Percentiles rank a stretch among this genome's conserved stretches.
Conservation (phyloP, 2,888 invertebrate genomes). For the Athetis lepigone region DNA sequence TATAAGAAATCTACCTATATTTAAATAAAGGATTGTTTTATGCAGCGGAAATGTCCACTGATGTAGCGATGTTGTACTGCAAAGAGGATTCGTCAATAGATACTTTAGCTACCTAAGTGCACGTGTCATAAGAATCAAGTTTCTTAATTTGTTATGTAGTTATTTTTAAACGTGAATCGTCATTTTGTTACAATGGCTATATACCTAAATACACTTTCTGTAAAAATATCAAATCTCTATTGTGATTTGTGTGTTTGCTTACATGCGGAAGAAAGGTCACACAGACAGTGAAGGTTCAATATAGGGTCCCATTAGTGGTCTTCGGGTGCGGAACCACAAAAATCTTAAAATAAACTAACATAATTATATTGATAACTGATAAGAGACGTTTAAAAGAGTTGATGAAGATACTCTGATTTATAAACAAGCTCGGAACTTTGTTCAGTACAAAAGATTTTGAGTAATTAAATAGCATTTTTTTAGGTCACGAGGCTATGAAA, state of each 20-base stretch:
- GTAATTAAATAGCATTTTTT: slow-evolving; percentile 71
- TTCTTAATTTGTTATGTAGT: too few relatives aligned
- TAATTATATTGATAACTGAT: slow-evolving; percentile 12
- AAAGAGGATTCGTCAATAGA: neutral
- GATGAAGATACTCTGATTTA: slow-evolving; percentile 20
- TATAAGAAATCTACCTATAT: slow-evolving; percentile 33
- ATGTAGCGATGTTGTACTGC: neutral
- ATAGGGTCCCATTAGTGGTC: too few relatives aligned
- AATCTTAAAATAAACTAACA: slow-evolving; percentile 20
- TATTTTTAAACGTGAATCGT: too few relatives aligned
- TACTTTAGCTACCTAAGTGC: neutral
- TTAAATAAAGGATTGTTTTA: slow-evolving; percentile 37
- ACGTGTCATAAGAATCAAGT: too few relatives aligned
- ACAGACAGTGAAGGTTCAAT: too few relatives aligned
- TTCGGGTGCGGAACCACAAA: too few relatives aligned
- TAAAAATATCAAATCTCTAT: too few relatives aligned
- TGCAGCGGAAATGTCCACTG: slow-evolving; percentile 19
- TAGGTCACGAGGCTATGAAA: slow-evolving; percentile 87
- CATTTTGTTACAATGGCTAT: too few relatives aligned
- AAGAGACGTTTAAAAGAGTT: neutral
- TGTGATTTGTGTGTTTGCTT: too few relatives aligned
- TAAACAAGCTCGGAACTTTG: slow-evolving; percentile 34
- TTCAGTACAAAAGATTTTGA: slow-evolving; percentile 46
- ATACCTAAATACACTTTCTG: too few relatives aligned
- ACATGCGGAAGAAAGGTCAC: too few relatives aligned